phyloP scores from a whole-genome alignment of 30 jellyfish, hydroid and myxozoan genomes.

The Pelagia noctiluca region DNA sequence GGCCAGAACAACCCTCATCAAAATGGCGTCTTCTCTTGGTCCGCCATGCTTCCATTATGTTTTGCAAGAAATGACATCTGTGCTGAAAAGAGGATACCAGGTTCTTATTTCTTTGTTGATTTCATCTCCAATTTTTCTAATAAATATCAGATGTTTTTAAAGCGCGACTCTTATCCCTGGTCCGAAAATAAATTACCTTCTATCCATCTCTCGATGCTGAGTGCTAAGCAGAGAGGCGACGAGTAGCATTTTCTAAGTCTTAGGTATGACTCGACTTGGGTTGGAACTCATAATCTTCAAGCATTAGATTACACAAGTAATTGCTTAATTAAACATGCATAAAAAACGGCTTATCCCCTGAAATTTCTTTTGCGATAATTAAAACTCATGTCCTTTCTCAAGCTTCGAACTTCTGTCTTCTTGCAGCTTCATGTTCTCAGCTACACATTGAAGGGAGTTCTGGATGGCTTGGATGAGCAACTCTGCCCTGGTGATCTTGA shows the following conservation, averaged over 20 bases:
- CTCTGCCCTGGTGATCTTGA: constrained; percentile 88
- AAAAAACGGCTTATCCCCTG: no score
- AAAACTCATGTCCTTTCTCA: background rate
- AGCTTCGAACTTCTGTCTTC: background rate
- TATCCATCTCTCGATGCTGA: no score
- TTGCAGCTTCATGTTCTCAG: constrained; percentile 87
- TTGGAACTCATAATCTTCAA: no score
- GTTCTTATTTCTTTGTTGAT: constrained; percentile 5
- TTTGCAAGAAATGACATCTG: constrained; percentile 84
- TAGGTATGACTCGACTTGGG: no score
- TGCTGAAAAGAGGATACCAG: constrained; percentile 92
- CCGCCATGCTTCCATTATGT: constrained; percentile 76
- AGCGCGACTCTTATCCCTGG: background rate
- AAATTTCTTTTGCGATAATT: no score
- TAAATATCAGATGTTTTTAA: background rate
- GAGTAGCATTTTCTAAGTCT: no score
- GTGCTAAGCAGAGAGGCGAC: no score
- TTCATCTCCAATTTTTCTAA: background rate
- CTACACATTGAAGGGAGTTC: constrained; percentile 82
- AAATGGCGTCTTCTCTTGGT: constrained; percentile 89
- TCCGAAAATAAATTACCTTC: no score
- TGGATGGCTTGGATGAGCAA: constrained; percentile 70
- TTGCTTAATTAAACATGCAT: no score
- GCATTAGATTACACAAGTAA: no score
- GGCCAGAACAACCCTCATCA: constrained; percentile 88